A percentile compares a stretch with the other conserved stretches of the same genome.
phyloP scores from a whole-genome alignment of 2,113 vertebrate genomes.

The Clarias magur region DNA sequence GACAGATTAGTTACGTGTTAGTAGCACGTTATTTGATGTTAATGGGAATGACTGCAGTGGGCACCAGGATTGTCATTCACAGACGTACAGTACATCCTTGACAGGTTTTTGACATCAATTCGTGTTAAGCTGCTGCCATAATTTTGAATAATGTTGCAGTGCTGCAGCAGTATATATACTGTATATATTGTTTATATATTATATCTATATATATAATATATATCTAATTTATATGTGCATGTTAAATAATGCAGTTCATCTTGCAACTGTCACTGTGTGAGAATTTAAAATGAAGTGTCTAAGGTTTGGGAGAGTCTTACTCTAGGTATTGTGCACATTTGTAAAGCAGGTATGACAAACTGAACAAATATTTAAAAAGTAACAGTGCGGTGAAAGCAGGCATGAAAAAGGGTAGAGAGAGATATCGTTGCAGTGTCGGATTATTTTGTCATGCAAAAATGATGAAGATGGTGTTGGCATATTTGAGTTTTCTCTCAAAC shows the following conservation, averaged over 20 bases:
- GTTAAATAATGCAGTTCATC: background rate
- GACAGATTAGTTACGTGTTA: no score
- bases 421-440: background rate
- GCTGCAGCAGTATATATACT: no score
- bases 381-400: background rate
- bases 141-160: no score
- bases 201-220: no score
- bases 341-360: background rate
- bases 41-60: no score
- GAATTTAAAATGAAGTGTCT: background rate
- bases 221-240: background rate
- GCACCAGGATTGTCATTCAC: no score
- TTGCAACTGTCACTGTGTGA: no score
- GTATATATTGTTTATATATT: no score
- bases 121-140: no score
- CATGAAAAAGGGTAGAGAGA: background rate
- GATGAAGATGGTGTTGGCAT: background rate
- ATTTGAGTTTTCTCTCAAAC: background rate
- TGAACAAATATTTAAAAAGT: background rate
- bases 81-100: no score
- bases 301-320: background rate
- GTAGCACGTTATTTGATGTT: no score
- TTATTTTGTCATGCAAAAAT: background rate
- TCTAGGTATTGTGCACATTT: background rate
- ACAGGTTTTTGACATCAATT: background rate